phyloP scores from a whole-genome alignment of 2,797 vertebrate genomes.

The Pteronotus mesoamericanus region DNA sequence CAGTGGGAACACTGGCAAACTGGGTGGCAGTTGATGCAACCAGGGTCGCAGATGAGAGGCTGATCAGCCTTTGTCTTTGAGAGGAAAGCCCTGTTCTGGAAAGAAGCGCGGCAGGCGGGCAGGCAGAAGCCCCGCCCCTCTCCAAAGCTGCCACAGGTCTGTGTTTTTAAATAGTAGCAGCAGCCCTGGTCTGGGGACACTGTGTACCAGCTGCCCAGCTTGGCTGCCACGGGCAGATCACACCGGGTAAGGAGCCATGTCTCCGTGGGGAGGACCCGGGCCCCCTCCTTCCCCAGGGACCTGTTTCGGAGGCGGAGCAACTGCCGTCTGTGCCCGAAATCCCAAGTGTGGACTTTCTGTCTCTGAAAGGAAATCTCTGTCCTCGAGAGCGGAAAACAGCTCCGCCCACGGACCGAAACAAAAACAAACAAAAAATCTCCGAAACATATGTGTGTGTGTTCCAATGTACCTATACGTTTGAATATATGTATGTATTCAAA shows the following conservation, averaged over 20 bases:
- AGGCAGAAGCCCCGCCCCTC: neutral
- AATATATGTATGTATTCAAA: no score
- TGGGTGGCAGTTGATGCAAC: neutral
- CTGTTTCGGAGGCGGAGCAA: no score
- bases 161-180: neutral
- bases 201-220: neutral
- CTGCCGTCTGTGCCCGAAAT: neutral
- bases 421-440: no score
- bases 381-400: neutral
- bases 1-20: neutral
- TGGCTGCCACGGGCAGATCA: neutral
- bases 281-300: neutral
- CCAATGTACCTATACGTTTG: neutral
- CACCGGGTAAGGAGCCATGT: neutral
- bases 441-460: neutral
- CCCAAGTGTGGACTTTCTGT: neutral
- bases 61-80: neutral
- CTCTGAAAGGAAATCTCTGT: neutral
- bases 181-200: neutral
- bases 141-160: neutral
- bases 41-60: neutral
- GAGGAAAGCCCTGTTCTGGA: neutral
- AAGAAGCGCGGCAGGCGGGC: neutral
- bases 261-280: rapidly evolving
- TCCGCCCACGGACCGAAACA: neutral